Conservation (phyloP, 2,888 invertebrate species). For the Luperina testacea region DNA sequence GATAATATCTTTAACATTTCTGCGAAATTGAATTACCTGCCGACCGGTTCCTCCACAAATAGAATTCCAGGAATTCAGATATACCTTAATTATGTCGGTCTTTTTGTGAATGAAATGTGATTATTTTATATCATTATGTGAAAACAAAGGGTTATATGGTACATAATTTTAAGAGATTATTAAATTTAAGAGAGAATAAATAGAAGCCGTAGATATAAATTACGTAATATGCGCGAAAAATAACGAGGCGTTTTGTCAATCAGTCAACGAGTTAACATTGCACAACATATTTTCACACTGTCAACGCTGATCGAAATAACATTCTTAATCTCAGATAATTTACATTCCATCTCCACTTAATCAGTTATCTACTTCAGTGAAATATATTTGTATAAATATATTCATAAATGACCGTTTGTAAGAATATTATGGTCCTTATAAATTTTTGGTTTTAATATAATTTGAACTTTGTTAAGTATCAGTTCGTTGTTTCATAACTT, state of each 20-base stretch:
- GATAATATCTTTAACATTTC: neutral
- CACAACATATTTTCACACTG: neutral
- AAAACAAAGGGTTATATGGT: neutral
- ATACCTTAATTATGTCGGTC: neutral
- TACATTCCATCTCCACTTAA: too few species aligned
- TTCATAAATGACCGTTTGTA: neutral
- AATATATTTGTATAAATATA: neutral
- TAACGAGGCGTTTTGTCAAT: slow-evolving; percentile 26
- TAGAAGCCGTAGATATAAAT: slow-evolving; percentile 48
- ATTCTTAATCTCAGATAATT: neutral
- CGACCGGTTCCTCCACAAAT: neutral
- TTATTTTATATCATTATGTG: neutral
- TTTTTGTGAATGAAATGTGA: neutral
- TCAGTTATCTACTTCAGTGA: too few species aligned
- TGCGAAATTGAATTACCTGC: too few species aligned
- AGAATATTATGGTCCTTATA: too few species aligned
- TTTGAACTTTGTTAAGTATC: neutral
- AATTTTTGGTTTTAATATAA: neutral
- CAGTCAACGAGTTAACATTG: slow-evolving; percentile 35
- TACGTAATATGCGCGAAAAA: slow-evolving; percentile 48
- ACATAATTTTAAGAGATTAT: too few species aligned
- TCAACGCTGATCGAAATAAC: neutral
- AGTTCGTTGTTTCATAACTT: neutral
- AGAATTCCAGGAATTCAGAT: neutral
- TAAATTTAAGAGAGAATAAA: slow-evolving; percentile 50